Base-by-base conservation (phyloP, 23 tunicate species). In the Phallusia fumigata region DNA sequence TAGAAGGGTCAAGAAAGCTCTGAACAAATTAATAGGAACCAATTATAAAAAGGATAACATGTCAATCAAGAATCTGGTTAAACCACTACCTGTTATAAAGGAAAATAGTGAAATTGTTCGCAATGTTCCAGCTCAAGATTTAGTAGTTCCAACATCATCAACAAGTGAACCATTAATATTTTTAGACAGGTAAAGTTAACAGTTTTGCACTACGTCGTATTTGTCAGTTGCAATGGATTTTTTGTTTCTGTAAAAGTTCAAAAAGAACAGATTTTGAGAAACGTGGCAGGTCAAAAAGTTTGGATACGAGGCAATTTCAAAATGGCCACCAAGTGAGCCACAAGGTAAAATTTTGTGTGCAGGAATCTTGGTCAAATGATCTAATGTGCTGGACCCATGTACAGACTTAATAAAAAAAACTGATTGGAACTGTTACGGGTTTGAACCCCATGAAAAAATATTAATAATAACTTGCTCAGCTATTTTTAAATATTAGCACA, bases 1-100 rank as follows among this genome's bases (percentile, higher is more conserved):
- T 16, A 58, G 69, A 36, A 81, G 77, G 45, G 58, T 65, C 0
- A 81, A 81, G 0, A 34, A 34, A 33, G 84, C 84, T 65, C 64
- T 81, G 34, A 22, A 28, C 24, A 64, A 65, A 0, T 18, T 81
- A 30, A 3, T 65, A 22, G 33, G 32, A 65, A 5, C 47, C 0
- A 32, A 26, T 65, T 33, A 81, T 11, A 65, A 65, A 65, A 36
- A 65, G 18, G 47, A 40, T 3, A 10, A 32, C 78, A 21, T 30
- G 24, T 31, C 24, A 75, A 33, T 75, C 34, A 22, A 75, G 34
- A 75, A 22, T 5, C 26, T 77, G 26, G 45, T 77, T 77, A 77
- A 53, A 77, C 81, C 45, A 33, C 5, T 22, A 15, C 45, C 34
- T 40, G 47, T 40, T 40, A 40, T 40, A 5, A 40, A 40, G 10